Evolutionary conservation across 2,113 vertebrate species (phyloP).

Genomic region (Labeo rohita): DNA sequence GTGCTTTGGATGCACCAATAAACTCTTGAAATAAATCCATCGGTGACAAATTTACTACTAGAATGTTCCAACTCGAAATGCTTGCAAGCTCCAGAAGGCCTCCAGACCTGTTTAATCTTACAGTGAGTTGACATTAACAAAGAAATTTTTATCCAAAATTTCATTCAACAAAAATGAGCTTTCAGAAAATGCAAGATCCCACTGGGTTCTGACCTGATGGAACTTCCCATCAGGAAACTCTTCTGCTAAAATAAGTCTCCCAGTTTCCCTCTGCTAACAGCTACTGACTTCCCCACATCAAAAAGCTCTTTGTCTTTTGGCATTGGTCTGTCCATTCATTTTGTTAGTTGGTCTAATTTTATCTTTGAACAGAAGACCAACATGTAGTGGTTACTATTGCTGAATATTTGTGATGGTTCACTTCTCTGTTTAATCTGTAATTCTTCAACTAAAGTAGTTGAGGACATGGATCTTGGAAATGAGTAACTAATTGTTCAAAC

Average conservation of each 20-base stretch:
- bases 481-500: constrained; percentile 12
- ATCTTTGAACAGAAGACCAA: neutral
- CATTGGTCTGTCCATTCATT: constrained; percentile 25
- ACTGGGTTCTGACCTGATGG: neutral
- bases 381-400: neutral
- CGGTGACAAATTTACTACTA: neutral
- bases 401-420: constrained; percentile 2
- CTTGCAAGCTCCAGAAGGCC: neutral
- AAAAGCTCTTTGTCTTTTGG: constrained; percentile 32
- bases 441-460: constrained; percentile 2
- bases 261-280: constrained; percentile 42
- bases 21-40: neutral
- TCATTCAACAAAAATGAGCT: neutral
- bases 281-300: constrained; percentile 27
- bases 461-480: neutral
- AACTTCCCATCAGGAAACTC: constrained; percentile 53
- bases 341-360: constrained; percentile 9
- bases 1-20: neutral
- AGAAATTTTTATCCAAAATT: constrained; percentile 14
- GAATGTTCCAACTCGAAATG: neutral
- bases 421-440: neutral
- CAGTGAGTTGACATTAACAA: neutral
- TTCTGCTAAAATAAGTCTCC: constrained; percentile 48
- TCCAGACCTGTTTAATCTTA: neutral
- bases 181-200: constrained; percentile 19